Conservation (phyloP, 2,888 invertebrate species). For the Lypha dubia region DNA sequence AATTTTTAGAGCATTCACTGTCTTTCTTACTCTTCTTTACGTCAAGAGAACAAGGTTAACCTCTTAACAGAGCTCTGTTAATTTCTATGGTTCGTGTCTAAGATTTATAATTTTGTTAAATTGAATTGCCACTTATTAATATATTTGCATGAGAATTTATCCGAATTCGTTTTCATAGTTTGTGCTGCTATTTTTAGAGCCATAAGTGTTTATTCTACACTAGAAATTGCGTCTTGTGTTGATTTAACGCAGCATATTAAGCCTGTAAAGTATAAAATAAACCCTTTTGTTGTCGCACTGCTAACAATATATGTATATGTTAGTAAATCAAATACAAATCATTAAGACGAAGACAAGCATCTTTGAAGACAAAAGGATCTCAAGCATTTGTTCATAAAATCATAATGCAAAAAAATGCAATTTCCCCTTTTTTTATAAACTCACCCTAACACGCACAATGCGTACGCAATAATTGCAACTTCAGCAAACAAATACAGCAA, state of each 20-base stretch:
- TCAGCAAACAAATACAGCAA: conserved; percentile 6
- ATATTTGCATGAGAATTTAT: too few relatives aligned
- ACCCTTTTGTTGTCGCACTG: conserved; percentile 16
- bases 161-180: too few relatives aligned
- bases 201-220: not conserved
- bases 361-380: conserved; percentile 31
- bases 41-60: too few relatives aligned
- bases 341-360: conserved; percentile 62
- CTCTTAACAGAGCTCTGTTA: too few relatives aligned
- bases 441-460: conserved; percentile 37
- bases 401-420: conserved; percentile 7
- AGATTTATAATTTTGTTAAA: too few relatives aligned
- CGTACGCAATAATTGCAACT: conserved; percentile 24
- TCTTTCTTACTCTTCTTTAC: too few relatives aligned
- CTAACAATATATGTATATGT: not conserved
- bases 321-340: conserved; percentile 53
- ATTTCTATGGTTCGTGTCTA: too few relatives aligned
- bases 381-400: not conserved
- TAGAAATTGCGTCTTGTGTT: conserved; percentile 29
- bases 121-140: too few relatives aligned
- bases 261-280: not conserved
- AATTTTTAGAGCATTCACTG: too few relatives aligned
- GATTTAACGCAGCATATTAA: conserved; percentile 40
- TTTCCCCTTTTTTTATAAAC: conserved; percentile 24
- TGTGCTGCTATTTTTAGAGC: not conserved